Percentiles rank a stretch among this genome's conserved stretches.
Evolutionary conservation across 2,113 vertebrate genomes (phyloP).

Genomic region (Cephalopholis sonnerati): DNA sequence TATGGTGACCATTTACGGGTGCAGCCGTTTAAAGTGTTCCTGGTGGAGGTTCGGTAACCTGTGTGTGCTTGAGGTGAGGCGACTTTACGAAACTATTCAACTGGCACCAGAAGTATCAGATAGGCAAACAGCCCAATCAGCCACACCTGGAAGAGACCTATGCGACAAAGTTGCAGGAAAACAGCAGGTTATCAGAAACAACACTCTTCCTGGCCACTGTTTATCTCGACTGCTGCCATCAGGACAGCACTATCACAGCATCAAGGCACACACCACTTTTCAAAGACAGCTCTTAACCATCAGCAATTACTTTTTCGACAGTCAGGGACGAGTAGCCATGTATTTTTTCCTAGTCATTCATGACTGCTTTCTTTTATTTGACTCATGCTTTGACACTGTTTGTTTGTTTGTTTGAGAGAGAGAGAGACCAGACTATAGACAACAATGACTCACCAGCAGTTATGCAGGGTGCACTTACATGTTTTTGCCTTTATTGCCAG

Average conservation of each 20-base stretch:
- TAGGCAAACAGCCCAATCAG: background rate
- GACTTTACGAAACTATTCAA: background rate
- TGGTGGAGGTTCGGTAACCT: background rate
- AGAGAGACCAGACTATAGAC: background rate
- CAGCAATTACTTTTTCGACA: background rate
- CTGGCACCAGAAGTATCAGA: background rate
- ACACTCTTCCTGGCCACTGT: background rate
- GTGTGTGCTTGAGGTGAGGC: background rate
- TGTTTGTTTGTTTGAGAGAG: background rate
- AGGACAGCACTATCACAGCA: slow-evolving; percentile 12
- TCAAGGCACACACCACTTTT: background rate
- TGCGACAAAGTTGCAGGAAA: background rate
- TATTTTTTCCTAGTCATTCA: background rate
- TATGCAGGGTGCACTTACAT: background rate
- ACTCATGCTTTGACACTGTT: background rate
- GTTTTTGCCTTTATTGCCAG: background rate
- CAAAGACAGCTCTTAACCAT: slow-evolving; percentile 6
- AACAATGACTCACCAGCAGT: background rate
- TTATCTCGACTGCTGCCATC: slow-evolving; percentile 26
- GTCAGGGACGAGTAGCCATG: background rate
- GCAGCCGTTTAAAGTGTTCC: background rate
- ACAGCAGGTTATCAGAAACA: slow-evolving; percentile 5
- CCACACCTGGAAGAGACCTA: background rate
- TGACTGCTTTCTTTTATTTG: background rate
- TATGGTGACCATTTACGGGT: background rate